phyloP scores from a whole-genome alignment of 92 coral and sea anemone species.

The Galaxea fascicularis region DNA sequence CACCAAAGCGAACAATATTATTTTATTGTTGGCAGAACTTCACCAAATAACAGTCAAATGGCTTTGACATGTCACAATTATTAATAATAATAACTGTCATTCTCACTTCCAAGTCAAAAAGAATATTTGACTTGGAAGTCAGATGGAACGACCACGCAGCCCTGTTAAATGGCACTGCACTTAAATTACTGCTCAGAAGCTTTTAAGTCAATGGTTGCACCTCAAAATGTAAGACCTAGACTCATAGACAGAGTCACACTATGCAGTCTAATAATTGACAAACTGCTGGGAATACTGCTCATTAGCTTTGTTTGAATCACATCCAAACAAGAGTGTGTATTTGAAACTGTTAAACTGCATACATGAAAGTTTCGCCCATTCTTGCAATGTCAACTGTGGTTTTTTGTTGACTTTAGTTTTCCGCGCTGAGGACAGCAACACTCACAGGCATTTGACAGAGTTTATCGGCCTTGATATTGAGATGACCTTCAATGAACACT shows the following conservation, averaged over 20 bases:
- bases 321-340: neutral
- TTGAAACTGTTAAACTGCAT: neutral
- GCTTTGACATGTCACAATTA: too few relatives aligned
- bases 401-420: conserved; percentile 64
- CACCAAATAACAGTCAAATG: too few relatives aligned
- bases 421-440: conserved; percentile 98
- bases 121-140: too few relatives aligned
- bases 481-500: conserved; percentile 96
- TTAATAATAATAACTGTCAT: too few relatives aligned
- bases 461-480: conserved; percentile 97
- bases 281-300: neutral
- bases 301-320: neutral
- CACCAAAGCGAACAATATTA: too few relatives aligned
- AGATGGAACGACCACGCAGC: too few relatives aligned
- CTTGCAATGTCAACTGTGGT: too few relatives aligned
- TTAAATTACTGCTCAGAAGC: neutral
- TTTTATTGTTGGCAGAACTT: too few relatives aligned
- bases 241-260: too few relatives aligned
- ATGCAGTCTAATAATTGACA: too few relatives aligned
- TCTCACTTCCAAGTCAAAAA: too few relatives aligned
- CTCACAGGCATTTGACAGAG: conserved; percentile 96
- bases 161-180: neutral
- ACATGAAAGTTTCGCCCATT: too few relatives aligned
- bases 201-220: neutral
- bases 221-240: neutral